These are phyloP conservation scores for Drosophila nigromelanica DNA, from an alignment of 1,140 invertebrate species.

Conservation along the genomic window DNA sequence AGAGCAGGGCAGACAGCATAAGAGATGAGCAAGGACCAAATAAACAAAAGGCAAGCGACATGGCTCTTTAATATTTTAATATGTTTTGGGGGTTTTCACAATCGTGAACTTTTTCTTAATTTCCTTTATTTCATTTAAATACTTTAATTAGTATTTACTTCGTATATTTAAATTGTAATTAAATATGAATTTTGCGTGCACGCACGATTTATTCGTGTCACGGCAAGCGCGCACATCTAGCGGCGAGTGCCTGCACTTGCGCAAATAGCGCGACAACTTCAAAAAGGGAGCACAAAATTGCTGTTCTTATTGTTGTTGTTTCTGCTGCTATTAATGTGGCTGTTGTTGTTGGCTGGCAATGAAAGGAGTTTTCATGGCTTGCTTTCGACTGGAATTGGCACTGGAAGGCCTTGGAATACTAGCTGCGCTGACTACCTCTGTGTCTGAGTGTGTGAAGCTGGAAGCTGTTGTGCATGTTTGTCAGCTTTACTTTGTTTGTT, in stretches of 20 bases:
- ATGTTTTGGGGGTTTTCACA: neutral
- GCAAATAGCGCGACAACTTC: constrained; percentile 74
- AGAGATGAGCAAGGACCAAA: constrained; percentile 20
- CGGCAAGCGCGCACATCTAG: constrained; percentile 30
- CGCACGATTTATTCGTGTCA: constrained; percentile 29
- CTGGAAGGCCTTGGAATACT: constrained; percentile 67
- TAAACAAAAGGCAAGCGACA: neutral
- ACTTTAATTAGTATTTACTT: neutral
- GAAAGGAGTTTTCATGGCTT: constrained; percentile 70
- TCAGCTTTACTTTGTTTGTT: constrained; percentile 27
- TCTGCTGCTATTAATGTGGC: constrained; percentile 10
- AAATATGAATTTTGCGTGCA: neutral
- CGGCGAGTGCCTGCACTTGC: constrained; percentile 70
- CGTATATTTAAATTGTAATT: too few species aligned
- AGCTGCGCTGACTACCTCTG: constrained; percentile 1
- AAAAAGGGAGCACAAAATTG: constrained; percentile 62
- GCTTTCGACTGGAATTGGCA: constrained; percentile 55
- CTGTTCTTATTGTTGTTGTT: constrained; percentile 39
- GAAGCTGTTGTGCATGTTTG: constrained; percentile 51
- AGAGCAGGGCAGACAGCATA: constrained; percentile 1
- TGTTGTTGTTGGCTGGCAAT: constrained; percentile 54
- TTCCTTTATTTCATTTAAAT: neutral
- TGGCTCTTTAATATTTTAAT: neutral
- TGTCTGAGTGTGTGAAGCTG: constrained; percentile 20
- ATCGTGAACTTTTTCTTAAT: neutral